Evolutionary conservation across 2,888 invertebrate species (phyloP).

Genomic region (Phaonia tiefii): DNA sequence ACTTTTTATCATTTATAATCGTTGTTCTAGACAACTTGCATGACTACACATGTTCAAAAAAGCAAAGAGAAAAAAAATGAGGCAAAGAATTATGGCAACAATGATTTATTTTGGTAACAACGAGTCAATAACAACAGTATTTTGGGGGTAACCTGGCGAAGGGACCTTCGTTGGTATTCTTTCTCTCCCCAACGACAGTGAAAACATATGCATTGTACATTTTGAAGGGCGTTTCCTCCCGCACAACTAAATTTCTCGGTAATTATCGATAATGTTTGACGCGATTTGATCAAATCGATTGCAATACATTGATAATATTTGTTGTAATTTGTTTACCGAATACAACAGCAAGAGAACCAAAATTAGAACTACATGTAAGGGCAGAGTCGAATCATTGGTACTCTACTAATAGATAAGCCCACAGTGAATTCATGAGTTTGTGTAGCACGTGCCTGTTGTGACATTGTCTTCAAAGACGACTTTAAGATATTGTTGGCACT

Average conservation of each 20-base stretch:
- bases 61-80: no score
- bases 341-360: slow-evolving; percentile 9
- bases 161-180: neutral
- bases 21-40: no score
- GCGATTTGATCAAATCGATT: slow-evolving; percentile 48
- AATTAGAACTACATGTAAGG: no score
- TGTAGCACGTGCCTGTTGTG: no score
- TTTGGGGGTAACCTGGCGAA: neutral
- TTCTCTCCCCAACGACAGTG: neutral
- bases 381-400: neutral
- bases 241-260: neutral
- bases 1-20: no score
- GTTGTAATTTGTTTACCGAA: slow-evolving; percentile 38
- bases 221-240: slow-evolving; percentile 15
- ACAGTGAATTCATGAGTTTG: no score
- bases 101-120: slow-evolving; percentile 56
- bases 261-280: slow-evolving; percentile 32
- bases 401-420: no score
- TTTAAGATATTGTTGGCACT: no score
- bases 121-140: slow-evolving; percentile 12
- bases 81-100: slow-evolving; percentile 46
- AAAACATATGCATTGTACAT: neutral
- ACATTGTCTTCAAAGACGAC: no score
- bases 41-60: no score
- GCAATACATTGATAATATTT: slow-evolving; percentile 43